Conservation (phyloP, 2,888 invertebrate species). For the Xestobium rufovillosum region DNA sequence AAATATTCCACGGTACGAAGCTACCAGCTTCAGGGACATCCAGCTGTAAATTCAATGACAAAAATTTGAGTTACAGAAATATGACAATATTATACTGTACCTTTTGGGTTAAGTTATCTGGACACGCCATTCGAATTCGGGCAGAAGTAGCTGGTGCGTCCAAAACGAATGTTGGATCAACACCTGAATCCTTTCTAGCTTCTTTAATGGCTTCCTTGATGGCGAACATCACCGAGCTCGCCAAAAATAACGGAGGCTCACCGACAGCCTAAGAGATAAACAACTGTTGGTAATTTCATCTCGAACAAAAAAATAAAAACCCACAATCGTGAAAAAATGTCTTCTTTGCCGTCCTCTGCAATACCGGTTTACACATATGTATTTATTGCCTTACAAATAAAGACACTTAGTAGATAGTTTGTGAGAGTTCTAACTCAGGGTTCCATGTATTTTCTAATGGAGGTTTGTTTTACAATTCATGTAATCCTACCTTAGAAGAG, state of each 20-base stretch:
- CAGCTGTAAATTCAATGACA: slow-evolving; percentile 45
- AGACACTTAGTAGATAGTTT: too few relatives aligned
- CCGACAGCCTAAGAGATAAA: slow-evolving; percentile 71
- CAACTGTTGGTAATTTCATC: neutral
- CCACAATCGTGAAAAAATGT: too few relatives aligned
- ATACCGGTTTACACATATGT: too few relatives aligned
- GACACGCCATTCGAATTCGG: slow-evolving; percentile 81
- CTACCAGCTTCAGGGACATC: slow-evolving; percentile 47
- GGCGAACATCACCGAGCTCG: slow-evolving; percentile 82
- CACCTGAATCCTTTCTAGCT: slow-evolving; percentile 65
- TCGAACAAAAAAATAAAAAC: neutral
- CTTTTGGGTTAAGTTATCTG: slow-evolving; percentile 72
- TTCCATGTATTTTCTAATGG: neutral
- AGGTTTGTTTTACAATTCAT: slow-evolving; percentile 1
- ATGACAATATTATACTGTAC: slow-evolving; percentile 42
- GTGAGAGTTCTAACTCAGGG: too few relatives aligned
- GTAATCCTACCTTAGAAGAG: slow-evolving; percentile 75
- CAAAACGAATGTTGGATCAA: slow-evolving; percentile 51
- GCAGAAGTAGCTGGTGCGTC: slow-evolving; percentile 86
- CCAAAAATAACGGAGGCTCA: slow-evolving; percentile 89
- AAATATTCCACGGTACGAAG: slow-evolving; percentile 60
- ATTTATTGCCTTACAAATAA: too few relatives aligned
- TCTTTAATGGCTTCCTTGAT: slow-evolving; percentile 80
- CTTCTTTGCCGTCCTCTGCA: too few relatives aligned
- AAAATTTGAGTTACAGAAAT: slow-evolving; percentile 5